Conservation (phyloP, 2,113 vertebrate species). For the Tor tambroides region DNA sequence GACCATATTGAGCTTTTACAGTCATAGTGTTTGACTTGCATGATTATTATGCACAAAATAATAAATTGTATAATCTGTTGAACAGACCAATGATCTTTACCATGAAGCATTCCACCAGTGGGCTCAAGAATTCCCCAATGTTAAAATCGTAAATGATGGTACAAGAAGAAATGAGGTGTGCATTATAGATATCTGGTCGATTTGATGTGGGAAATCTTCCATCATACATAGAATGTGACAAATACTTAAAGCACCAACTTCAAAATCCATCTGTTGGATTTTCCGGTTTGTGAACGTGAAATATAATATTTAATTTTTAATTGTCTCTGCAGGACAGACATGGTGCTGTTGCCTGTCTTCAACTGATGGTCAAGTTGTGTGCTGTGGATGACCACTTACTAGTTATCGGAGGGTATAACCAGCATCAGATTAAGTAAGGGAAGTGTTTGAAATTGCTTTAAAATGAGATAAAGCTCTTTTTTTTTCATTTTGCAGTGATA, state of each 20-base stretch:
- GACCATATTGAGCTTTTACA: not conserved
- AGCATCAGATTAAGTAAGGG: not conserved
- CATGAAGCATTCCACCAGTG: conserved; percentile 74
- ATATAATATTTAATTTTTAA: not conserved
- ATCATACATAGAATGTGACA: too few species aligned
- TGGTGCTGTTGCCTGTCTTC: conserved; percentile 79
- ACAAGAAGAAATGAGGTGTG: conserved; percentile 77
- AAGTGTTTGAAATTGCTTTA: not conserved
- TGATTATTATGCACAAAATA: not conserved
- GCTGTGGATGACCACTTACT: conserved; percentile 74
- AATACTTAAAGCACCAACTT: too few species aligned
- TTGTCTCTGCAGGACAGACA: conserved; percentile 70
- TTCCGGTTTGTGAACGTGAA: not conserved
- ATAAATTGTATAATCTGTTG: not conserved
- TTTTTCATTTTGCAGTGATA: conserved; percentile 72
- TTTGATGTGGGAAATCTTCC: too few species aligned
- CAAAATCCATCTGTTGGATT: too few species aligned
- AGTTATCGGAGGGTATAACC: conserved; percentile 77
- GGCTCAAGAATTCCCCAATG: conserved; percentile 72
- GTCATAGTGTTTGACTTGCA: not conserved
- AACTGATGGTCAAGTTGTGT: conserved; percentile 75
- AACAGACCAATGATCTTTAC: conserved; percentile 79
- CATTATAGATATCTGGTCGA: not conserved
- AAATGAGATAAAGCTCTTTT: not conserved
- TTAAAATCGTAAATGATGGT: conserved; percentile 75